Base-by-base conservation (phyloP, 2,113 vertebrate genomes). In the Pomatorhinus ruficollis region DNA sequence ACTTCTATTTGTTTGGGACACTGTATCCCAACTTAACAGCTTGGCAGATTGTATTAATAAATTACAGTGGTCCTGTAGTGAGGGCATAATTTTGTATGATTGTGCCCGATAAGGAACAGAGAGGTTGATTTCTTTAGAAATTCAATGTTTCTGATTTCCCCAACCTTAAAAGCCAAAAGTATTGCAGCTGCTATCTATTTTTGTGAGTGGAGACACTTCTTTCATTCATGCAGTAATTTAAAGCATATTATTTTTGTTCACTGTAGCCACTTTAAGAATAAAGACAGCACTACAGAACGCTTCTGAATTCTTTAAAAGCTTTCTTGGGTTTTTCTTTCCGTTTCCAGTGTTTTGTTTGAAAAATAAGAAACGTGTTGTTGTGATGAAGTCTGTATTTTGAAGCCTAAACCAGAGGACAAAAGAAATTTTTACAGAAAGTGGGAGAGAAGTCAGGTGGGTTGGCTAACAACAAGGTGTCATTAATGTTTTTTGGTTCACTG, bases 171-270 rank as follows among this genome's bases (percentile, higher is more conserved):
- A 93, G 72, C n/a, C 40, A 53, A 47, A 92, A 93, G 86, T 81
- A 86, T 72, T 95, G 61, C 64, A 96, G 40, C 10, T 71, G 54
- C 82, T 97, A n/a, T 86, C 95, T 87, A 53, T 94, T 96, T 94
- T 91, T 81, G 44, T 90, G 94, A 91, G 54, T 80, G 52, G 59
- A 93, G 61, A 69, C 12, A 81, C 70, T 83, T 80, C 83, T 93
- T 95, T 60, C 42, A 92, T 89, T 92, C 79, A 93, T 63, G 75
- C 42, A 49, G 86, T 96, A 82, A 93, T 91, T 87, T 94, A 71
- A 96, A 96, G 85, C 79, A 91, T 42, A 52, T 92, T 97, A 92
- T 88, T 97, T 96, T 96, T 96, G 49, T 79, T 97, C 64, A 14
- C 42, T 66, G 71, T 88, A 95, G 66, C 69, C 69, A 95, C 61